Conservation (phyloP, 2,113 vertebrate genomes). For the Myiozetetes cayanensis region DNA sequence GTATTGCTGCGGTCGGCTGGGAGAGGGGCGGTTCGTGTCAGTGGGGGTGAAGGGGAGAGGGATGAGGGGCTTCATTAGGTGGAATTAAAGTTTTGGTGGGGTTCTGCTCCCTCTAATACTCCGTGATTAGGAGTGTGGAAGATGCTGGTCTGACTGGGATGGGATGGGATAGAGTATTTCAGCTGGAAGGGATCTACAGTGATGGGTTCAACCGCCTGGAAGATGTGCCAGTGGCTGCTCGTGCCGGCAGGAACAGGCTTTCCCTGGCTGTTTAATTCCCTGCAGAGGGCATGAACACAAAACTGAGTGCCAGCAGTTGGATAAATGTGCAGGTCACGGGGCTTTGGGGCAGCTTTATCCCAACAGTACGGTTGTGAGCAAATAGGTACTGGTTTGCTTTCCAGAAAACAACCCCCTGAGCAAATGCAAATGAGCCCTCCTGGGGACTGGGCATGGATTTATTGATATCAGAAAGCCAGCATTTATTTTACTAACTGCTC, state of each 20-base stretch:
- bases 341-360: not conserved
- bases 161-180: not conserved
- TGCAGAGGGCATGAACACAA: not conserved
- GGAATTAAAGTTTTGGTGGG: not conserved
- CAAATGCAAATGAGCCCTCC: not conserved
- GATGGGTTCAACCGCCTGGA: not conserved
- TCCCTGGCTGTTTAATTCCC: not conserved
- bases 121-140: fast-evolving
- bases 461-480: not conserved
- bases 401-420: not conserved
- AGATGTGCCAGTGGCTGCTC: not conserved
- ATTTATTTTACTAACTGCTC: not conserved
- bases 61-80: not conserved
- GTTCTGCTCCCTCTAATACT: not conserved
- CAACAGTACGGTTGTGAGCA: not conserved
- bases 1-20: not conserved
- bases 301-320: not conserved
- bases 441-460: not conserved
- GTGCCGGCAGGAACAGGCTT: not conserved
- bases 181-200: not conserved
- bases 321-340: fast-evolving
- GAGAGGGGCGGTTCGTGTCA: fast-evolving
- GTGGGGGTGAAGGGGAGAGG: not conserved
- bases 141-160: fast-evolving
- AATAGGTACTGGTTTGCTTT: not conserved